Conservation (phyloP, 2,888 invertebrate species). For the Synergus japonicus region DNA sequence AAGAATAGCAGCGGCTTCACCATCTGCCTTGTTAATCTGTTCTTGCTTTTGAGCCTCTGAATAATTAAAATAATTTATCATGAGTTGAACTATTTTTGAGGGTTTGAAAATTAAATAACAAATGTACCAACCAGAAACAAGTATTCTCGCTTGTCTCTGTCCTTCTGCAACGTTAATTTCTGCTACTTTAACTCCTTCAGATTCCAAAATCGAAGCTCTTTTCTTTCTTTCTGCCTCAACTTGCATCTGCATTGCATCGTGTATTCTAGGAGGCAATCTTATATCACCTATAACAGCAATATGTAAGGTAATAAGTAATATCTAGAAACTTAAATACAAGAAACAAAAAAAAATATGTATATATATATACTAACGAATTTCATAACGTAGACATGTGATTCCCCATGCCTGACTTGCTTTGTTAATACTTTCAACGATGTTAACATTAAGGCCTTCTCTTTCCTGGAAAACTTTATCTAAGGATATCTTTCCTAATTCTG, state of each 20-base stretch:
- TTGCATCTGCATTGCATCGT: constrained; percentile 99
- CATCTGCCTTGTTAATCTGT: constrained; percentile 94
- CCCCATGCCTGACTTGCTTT: constrained; percentile 99
- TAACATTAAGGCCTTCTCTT: constrained; percentile 95
- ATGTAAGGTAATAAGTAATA: constrained; percentile 87
- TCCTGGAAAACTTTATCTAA: constrained; percentile 98
- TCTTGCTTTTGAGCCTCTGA: constrained; percentile 95
- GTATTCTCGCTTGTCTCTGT: constrained; percentile 92
- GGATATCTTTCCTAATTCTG: constrained; percentile 98
- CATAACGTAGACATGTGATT: constrained; percentile 95
- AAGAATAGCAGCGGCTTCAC: constrained; percentile 94
- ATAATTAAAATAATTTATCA: constrained; percentile 50
- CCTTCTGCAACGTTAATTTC: constrained; percentile 99
- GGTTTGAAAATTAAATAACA: background rate
- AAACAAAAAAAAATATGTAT: background rate
- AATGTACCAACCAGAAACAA: constrained; percentile 86
- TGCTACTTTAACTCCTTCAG: constrained; percentile 94
- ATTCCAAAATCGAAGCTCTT: constrained; percentile 97
- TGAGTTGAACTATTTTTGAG: background rate
- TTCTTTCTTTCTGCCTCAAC: constrained; percentile 99
- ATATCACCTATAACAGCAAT: constrained; percentile 88
- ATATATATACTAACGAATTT: constrained; percentile 85
- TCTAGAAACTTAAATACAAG: background rate
- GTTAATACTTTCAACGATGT: constrained; percentile 97
- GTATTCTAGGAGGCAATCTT: constrained; percentile 91